Evolutionary conservation across 1,140 invertebrate genomes (phyloP).

Genomic region (Leptinotarsa lineolata): DNA sequence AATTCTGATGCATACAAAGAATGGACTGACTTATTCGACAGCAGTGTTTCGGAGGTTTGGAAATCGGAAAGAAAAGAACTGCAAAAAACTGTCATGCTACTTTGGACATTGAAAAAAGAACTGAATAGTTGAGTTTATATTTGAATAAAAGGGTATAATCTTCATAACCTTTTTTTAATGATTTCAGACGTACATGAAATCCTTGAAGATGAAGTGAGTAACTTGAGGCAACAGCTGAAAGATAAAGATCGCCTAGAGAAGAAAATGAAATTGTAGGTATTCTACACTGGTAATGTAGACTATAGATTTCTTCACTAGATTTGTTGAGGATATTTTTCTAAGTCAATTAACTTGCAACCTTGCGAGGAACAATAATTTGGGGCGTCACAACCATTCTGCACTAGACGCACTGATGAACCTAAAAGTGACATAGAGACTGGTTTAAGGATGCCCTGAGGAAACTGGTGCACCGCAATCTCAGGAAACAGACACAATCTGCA

Average conservation of each 20-base stretch:
- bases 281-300: too few species aligned
- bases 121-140: constrained; percentile 26
- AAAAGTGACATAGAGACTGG: too few species aligned
- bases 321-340: too few species aligned
- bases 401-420: too few species aligned
- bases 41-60: constrained; percentile 24
- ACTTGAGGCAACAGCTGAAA: constrained; percentile 24
- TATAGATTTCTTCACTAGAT: too few species aligned
- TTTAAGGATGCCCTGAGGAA: too few species aligned
- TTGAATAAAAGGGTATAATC: not conserved
- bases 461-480: too few species aligned
- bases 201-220: constrained; percentile 13
- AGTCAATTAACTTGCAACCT: too few species aligned
- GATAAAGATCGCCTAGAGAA: constrained; percentile 22
- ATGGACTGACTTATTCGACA: constrained; percentile 30
- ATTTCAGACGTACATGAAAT: constrained; percentile 26
- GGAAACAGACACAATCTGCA: too few species aligned
- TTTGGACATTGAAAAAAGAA: constrained; percentile 33
- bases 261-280: constrained; percentile 12
- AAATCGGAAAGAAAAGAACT: constrained; percentile 31
- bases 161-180: not conserved
- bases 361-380: too few species aligned
- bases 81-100: constrained; percentile 28
- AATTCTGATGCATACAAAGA: constrained; percentile 17
- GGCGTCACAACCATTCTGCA: too few species aligned